phyloP scores from a whole-genome alignment of 2,113 vertebrate species.

The Poeciliopsis turrubarensis region DNA sequence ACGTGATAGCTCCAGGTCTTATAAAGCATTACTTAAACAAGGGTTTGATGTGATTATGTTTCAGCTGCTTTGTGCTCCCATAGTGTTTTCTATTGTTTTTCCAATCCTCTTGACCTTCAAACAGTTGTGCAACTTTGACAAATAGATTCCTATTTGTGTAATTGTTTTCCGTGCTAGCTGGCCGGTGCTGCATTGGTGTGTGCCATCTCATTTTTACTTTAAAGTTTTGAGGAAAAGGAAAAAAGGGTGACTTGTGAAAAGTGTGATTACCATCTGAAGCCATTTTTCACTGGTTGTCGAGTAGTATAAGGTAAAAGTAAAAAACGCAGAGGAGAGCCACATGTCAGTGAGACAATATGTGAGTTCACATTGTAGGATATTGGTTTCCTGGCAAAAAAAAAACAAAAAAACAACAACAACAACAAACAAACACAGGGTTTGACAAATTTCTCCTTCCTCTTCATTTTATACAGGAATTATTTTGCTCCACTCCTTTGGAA shows the following conservation, averaged over 20 bases:
- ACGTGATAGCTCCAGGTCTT: slow-evolving; percentile 47
- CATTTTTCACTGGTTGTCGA: slow-evolving; percentile 62
- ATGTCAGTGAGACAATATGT: slow-evolving; percentile 46
- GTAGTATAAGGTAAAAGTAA: slow-evolving; percentile 30
- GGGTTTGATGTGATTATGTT: not conserved
- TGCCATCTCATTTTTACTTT: slow-evolving; percentile 49
- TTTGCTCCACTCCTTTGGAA: not conserved
- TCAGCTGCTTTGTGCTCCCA: slow-evolving; percentile 42
- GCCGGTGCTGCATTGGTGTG: slow-evolving; percentile 37
- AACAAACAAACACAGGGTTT: slow-evolving; percentile 38
- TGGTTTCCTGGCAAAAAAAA: slow-evolving; percentile 39
- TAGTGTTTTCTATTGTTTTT: slow-evolving; percentile 27
- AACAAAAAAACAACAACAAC: too few species aligned
- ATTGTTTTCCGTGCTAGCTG: slow-evolving; percentile 63
- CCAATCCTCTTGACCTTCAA: slow-evolving; percentile 39
- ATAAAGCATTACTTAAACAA: slow-evolving; percentile 57
- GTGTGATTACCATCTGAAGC: slow-evolving; percentile 49
- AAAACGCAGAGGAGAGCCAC: slow-evolving; percentile 30
- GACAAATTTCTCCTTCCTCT: slow-evolving; percentile 12
- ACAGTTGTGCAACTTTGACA: slow-evolving; percentile 62
- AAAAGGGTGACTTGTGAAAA: slow-evolving; percentile 41
- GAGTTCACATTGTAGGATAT: slow-evolving; percentile 54
- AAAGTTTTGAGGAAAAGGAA: slow-evolving; percentile 20
- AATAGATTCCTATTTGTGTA: slow-evolving; percentile 69
- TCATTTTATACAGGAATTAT: not conserved